These are phyloP conservation scores for Leucopsar rothschildi DNA, from an alignment of 2,113 vertebrate species.

Conservation along the genomic window DNA sequence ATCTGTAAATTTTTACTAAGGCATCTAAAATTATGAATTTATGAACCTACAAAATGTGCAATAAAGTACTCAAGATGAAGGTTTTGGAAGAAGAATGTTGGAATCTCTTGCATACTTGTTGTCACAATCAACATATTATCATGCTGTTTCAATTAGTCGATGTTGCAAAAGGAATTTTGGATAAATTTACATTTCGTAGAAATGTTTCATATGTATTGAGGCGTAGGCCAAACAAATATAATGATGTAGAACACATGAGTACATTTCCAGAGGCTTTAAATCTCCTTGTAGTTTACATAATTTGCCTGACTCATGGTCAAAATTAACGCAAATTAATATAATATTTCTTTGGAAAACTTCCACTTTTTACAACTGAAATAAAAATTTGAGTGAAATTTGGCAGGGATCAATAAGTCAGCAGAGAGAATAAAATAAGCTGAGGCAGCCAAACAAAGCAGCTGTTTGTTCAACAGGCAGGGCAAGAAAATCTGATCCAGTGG, in stretches of 20 bases:
- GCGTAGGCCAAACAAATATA: not conserved
- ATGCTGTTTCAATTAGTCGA: not conserved
- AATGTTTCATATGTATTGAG: not conserved
- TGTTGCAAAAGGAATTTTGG: not conserved
- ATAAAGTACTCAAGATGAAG: not conserved
- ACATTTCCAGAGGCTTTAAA: not conserved
- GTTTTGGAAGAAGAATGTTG: not conserved
- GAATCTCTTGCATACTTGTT: not conserved
- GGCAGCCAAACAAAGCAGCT: not conserved
- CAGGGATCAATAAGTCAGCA: not conserved
- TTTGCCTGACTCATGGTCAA: not conserved
- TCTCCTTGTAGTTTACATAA: not conserved
- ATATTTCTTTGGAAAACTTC: not conserved
- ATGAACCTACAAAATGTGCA: not conserved
- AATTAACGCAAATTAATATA: not conserved
- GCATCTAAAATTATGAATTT: not conserved
- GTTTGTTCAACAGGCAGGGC: not conserved
- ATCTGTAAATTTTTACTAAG: not conserved
- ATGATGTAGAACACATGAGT: not conserved
- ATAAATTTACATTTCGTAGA: not conserved
- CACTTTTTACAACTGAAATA: not conserved
- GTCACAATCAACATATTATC: not conserved
- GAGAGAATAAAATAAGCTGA: not conserved
- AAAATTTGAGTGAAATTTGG: not conserved
- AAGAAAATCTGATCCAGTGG: not conserved